A percentile compares a stretch with the other conserved stretches of the same genome.
phyloP scores from a whole-genome alignment of 2,888 invertebrate species.

The Ectemnius lituratus region DNA sequence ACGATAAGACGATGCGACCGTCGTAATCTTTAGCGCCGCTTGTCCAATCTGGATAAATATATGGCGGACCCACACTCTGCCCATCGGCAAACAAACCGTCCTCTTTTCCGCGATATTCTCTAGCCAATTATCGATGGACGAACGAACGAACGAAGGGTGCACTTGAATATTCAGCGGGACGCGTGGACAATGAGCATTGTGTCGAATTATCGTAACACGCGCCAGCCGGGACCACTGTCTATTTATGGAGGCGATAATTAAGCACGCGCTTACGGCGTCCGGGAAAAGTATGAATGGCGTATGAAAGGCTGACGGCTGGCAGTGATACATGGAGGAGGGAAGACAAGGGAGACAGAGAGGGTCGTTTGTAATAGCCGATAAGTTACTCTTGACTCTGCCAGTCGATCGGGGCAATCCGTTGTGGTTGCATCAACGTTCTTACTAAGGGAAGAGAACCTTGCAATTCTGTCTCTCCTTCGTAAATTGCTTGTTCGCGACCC shows the following conservation, averaged over 20 bases:
- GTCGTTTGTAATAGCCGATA: conserved; percentile 53
- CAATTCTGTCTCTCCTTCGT: conserved; percentile 19
- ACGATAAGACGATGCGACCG: no score
- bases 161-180: conserved; percentile 13
- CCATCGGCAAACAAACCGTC: no score
- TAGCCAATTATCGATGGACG: no score
- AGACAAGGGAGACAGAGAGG: conserved; percentile 37
- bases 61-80: no score
- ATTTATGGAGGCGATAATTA: conserved; percentile 59
- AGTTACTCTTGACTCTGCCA: conserved; percentile 35
- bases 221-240: conserved; percentile 33
- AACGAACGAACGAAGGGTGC: not conserved
- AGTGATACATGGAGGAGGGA: conserved; percentile 47
- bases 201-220: conserved; percentile 43
- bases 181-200: conserved; percentile 44
- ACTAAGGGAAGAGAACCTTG: conserved; percentile 13
- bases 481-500: conserved; percentile 50
- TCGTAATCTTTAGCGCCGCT: conserved; percentile 9
- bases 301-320: conserved; percentile 52
- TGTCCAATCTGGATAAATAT: not conserved
- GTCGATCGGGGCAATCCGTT: conserved; percentile 33
- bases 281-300: conserved; percentile 51
- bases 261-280: conserved; percentile 27
- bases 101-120: no score
- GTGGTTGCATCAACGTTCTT: conserved; percentile 37